These are phyloP conservation scores for Phaonia tiefii DNA, from an alignment of 2,888 invertebrate genomes.

Conservation along the genomic window DNA sequence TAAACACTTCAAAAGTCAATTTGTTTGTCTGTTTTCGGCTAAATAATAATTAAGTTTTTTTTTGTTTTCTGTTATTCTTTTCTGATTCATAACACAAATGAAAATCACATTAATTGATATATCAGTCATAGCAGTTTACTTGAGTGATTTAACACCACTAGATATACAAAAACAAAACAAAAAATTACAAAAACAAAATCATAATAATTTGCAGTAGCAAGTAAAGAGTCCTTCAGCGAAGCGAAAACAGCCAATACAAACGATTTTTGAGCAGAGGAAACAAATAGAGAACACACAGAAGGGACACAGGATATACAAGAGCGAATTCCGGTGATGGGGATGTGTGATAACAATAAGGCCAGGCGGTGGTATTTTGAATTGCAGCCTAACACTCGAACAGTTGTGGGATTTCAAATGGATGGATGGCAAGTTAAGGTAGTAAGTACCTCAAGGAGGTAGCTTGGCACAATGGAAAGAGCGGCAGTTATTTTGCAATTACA, in stretches of 20 bases:
- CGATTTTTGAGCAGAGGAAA: no score
- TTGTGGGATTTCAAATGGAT: no score
- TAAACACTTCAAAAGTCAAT: conserved; percentile 42
- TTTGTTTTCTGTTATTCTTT: not conserved
- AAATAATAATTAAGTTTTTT: conserved; percentile 59
- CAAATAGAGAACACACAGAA: not conserved
- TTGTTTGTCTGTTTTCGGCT: conserved; percentile 22
- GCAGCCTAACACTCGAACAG: no score
- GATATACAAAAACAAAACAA: conserved; percentile 42
- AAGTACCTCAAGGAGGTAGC: no score
- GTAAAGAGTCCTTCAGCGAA: conserved; percentile 32
- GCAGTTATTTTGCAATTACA: conserved; percentile 63
- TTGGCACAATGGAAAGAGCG: not conserved
- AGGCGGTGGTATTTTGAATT: no score
- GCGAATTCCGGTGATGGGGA: no score
- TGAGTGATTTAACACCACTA: conserved; percentile 56
- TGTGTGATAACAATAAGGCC: no score
- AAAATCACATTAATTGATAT: conserved; percentile 65
- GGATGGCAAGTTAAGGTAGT: not conserved
- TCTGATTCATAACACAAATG: not conserved
- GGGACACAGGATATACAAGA: conserved; percentile 32
- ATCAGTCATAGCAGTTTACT: conserved; percentile 42
- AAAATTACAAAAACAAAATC: conserved; percentile 48
- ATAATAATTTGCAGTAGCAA: conserved; percentile 29
- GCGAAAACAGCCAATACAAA: not conserved